A percentile compares a stretch with the other conserved stretches of the same genome.
These are phyloP conservation scores for Todus mexicanus DNA, from an alignment of 2,797 vertebrate genomes.

Conservation along the genomic window DNA sequence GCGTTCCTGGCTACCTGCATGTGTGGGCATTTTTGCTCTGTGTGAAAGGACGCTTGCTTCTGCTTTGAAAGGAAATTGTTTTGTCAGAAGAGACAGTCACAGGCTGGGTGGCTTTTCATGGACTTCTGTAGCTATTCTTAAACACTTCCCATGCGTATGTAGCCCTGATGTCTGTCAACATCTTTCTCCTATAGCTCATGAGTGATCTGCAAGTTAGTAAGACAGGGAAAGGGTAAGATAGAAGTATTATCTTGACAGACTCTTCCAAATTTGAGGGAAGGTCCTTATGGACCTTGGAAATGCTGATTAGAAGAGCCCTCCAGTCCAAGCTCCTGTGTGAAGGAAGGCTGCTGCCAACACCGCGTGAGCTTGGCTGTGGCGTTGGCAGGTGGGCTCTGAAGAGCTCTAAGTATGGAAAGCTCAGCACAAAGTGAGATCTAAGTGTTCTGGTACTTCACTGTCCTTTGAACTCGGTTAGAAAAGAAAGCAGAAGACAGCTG, in stretches of 20 bases:
- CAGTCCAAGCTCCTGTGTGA: background rate
- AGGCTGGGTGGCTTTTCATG: background rate
- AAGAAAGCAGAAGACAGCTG: background rate
- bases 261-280: background rate
- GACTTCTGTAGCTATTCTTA: background rate
- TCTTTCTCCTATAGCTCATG: background rate
- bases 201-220: background rate
- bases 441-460: background rate
- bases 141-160: rapidly evolving
- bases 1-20: background rate
- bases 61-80: background rate
- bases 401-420: background rate
- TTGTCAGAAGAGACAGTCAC: background rate
- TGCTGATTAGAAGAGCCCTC: background rate
- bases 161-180: background rate
- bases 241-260: background rate
- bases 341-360: background rate
- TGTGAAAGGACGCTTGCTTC: background rate
- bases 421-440: background rate
- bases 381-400: background rate
- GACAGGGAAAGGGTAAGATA: background rate
- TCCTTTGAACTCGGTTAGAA: background rate
- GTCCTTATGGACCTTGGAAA: background rate
- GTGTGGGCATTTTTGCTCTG: background rate
- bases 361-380: background rate